Evolutionary conservation across 2,888 invertebrate genomes (phyloP).

Genomic region (Pristionchus japonicus): DNA sequence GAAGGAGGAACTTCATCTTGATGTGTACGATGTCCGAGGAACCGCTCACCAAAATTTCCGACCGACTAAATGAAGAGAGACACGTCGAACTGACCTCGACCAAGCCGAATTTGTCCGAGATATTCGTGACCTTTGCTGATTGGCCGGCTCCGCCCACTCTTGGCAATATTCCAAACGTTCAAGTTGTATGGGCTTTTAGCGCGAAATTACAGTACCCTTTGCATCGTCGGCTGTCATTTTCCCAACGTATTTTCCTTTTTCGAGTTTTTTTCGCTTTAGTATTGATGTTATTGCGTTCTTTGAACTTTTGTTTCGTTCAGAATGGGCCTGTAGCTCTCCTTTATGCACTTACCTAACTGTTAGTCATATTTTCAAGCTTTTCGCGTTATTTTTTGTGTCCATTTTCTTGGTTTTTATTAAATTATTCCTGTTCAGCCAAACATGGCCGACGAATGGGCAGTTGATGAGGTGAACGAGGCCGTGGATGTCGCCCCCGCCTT

Average conservation of each 20-base stretch:
- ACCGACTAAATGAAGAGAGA: constrained; percentile 8
- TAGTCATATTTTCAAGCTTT: not conserved
- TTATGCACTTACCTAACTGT: not conserved
- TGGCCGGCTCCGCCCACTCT: constrained; percentile 45
- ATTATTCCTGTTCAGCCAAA: not conserved
- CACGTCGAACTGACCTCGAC: constrained; percentile 41
- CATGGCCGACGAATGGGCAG: constrained; percentile 54
- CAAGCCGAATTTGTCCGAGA: not conserved
- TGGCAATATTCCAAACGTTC: not conserved
- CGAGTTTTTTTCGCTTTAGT: constrained; percentile 16
- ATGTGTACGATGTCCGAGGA: not conserved
- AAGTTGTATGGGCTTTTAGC: not conserved
- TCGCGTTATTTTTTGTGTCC: not conserved
- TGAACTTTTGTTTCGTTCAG: not conserved
- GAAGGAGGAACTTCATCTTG: constrained; percentile 42
- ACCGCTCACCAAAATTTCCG: not conserved
- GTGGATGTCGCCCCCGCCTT: constrained; percentile 44
- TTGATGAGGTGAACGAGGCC: constrained; percentile 42
- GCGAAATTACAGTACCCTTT: constrained; percentile 27
- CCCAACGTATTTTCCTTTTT: constrained; percentile 11
- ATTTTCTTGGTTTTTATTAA: too few species aligned
- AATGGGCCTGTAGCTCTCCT: not conserved
- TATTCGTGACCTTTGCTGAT: constrained; percentile 50
- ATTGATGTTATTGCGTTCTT: constrained; percentile 1
- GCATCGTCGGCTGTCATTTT: not conserved